A percentile compares a stretch with the other conserved stretches of the same genome.
phyloP scores from a whole-genome alignment of 2,797 vertebrate species.

The Onychomys torridus region DNA sequence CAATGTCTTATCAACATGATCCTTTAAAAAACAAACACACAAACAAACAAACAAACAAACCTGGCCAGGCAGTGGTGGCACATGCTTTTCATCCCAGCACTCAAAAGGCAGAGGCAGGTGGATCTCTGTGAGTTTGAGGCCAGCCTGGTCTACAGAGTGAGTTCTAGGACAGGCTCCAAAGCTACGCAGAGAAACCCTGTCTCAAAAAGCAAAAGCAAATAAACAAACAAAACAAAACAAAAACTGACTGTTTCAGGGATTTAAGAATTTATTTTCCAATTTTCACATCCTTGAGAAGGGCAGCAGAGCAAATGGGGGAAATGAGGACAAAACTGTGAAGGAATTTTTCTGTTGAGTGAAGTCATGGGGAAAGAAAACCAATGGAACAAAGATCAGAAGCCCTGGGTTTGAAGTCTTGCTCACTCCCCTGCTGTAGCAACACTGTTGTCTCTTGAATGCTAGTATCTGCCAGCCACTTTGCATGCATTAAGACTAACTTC shows the following conservation, averaged over 20 bases:
- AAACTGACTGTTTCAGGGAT: background rate
- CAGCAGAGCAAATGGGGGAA: background rate
- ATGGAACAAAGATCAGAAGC: background rate
- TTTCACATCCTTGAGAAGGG: background rate
- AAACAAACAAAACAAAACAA: too few species aligned
- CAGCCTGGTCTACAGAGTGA: too few species aligned
- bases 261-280: background rate
- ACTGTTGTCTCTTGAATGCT: background rate
- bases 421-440: background rate
- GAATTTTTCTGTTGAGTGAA: background rate
- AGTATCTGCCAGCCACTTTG: background rate
- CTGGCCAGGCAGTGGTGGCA: too few species aligned
- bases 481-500: background rate
- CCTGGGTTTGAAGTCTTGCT: background rate
- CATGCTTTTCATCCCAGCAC: too few species aligned
- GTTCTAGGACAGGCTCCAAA: too few species aligned
- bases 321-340: background rate
- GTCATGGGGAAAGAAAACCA: background rate
- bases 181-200: too few species aligned
- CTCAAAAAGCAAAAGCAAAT: too few species aligned
- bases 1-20: background rate
- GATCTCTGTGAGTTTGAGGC: too few species aligned
- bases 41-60: too few species aligned
- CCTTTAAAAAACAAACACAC: background rate
- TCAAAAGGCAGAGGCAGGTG: too few species aligned